These are phyloP conservation scores for Oncorhynchus tshawytscha DNA, from an alignment of 2,113 vertebrate genomes.

Conservation along the genomic window DNA sequence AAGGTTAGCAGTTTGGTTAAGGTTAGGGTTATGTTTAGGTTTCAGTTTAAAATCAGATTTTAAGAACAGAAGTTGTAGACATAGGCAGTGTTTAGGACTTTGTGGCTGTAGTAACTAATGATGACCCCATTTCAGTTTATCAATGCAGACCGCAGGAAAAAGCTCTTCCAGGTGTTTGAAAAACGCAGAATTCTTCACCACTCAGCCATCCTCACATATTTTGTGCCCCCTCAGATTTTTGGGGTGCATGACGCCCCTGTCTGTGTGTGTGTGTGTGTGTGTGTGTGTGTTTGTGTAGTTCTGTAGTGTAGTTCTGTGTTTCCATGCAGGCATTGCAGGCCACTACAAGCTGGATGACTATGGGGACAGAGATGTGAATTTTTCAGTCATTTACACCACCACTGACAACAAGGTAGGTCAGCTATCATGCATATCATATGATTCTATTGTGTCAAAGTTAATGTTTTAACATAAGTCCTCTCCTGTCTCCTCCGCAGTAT, in stretches of 20 bases:
- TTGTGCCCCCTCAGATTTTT: no score
- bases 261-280: neutral
- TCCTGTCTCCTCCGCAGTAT: constrained; percentile 70
- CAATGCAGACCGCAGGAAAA: no score
- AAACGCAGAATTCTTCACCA: no score
- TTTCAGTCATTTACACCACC: constrained; percentile 82
- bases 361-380: constrained; percentile 83
- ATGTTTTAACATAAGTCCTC: neutral
- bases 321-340: constrained; percentile 75
- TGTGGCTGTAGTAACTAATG: no score
- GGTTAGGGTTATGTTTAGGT: no score
- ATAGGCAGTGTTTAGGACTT: no score
- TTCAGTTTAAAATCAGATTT: no score
- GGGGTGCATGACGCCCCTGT: no score
- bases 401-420: constrained; percentile 68
- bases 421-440: neutral
- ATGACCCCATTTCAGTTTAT: constrained; percentile 1
- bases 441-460: neutral
- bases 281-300: neutral
- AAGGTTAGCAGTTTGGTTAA: no score
- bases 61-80: no score
- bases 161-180: no score
- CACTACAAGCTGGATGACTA: constrained; percentile 78
- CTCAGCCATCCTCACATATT: no score
- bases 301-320: neutral